A percentile compares a stretch with the other conserved stretches of the same genome.
Evolutionary conservation across 2,797 vertebrate species (phyloP).

Genomic region (Clarias pachynema): DNA sequence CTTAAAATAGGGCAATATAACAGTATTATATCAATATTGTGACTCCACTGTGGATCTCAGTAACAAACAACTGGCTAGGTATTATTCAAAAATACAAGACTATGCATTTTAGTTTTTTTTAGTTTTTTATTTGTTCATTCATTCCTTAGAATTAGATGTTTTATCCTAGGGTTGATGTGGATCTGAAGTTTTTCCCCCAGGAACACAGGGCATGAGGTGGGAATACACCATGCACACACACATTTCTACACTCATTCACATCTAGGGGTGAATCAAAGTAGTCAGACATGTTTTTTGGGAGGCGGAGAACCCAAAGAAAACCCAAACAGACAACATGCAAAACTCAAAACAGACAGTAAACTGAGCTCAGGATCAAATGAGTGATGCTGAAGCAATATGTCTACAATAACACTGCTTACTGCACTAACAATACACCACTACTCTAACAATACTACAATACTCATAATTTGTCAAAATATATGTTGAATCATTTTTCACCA

Average conservation of each 20-base stretch:
- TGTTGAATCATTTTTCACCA: background rate
- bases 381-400: background rate
- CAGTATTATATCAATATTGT: background rate
- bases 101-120: background rate
- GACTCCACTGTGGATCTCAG: conserved; percentile 3
- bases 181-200: too few relatives aligned
- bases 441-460: background rate
- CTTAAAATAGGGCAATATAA: background rate
- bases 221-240: background rate
- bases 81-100: background rate
- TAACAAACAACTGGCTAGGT: background rate
- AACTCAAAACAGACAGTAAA: background rate
- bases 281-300: background rate
- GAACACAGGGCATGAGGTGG: background rate
- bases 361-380: background rate
- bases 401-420: background rate
- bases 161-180: background rate
- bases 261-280: background rate
- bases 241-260: background rate
- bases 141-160: background rate
- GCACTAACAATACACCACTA: background rate
- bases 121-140: background rate
- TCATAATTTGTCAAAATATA: background rate
- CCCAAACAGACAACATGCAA: background rate
- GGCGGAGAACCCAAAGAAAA: background rate